These are phyloP conservation scores for Dorcus parallelipipedus DNA, from an alignment of 2,888 invertebrate species.

Conservation along the genomic window DNA sequence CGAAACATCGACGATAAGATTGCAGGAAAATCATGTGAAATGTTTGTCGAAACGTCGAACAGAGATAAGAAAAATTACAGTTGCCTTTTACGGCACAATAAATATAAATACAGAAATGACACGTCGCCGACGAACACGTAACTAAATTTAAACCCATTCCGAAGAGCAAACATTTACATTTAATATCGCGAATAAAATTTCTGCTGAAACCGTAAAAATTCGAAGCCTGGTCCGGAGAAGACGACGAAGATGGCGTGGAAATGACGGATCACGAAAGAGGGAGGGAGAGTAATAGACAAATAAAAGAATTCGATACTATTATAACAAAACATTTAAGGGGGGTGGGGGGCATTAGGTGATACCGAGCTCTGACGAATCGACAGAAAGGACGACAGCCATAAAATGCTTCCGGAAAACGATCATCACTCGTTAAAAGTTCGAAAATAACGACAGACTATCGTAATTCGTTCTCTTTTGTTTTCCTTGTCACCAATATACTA, in stretches of 20 bases:
- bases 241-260: background rate
- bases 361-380: background rate
- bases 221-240: background rate
- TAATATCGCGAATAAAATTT: background rate
- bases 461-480: too few species aligned
- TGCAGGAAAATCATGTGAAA: too few species aligned
- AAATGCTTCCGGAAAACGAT: background rate
- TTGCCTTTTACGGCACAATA: too few species aligned
- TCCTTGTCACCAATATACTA: too few species aligned
- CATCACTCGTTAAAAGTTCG: too few species aligned
- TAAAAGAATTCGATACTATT: background rate
- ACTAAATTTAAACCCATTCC: too few species aligned
- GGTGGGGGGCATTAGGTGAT: background rate
- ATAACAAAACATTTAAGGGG: conserved; percentile 2
- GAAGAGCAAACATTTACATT: conserved; percentile 2
- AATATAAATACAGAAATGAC: too few species aligned
- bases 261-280: background rate
- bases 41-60: too few species aligned
- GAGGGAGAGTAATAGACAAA: background rate
- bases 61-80: too few species aligned
- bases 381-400: background rate
- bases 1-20: too few species aligned
- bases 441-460: too few species aligned
- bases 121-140: too few species aligned
- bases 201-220: background rate